Base-by-base conservation (phyloP, 2,888 invertebrate genomes). In the Drosophila phalerata region DNA sequence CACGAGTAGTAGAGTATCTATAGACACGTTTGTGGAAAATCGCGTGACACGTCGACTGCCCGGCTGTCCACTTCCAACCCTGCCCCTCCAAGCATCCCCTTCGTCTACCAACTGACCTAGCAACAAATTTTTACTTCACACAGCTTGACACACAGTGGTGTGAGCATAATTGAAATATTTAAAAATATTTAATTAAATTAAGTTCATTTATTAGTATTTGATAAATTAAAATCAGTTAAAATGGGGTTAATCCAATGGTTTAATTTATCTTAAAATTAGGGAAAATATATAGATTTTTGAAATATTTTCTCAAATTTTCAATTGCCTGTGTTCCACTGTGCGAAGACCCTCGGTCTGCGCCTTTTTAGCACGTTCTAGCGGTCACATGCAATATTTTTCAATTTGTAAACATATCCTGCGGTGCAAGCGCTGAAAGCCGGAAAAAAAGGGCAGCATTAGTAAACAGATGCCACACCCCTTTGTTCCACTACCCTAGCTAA, bases 331-430 rank as follows among this genome's bases (percentile, higher is more conserved):
- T 4, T 13, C 47, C 86, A 84, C 75, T 68, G 78, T 84, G 61
- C 68, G 22, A 8, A 6, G 9, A 37, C 48, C 42, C 48, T 43
- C 62, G 42, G 62, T 25, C 65, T 60, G 57, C 66, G 45, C 66
- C 57, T 70, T 68, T 69, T 70, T 66, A 70, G 76, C 82, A 87
- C 85, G 87, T 78, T 68, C 78, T 64, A 61, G 55, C 67, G 74
- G 86, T 85, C 78, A 82, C 85, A 63, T 69, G 85, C 87, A 78
- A 88, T 88, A 85, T 88, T 85, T 85, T 88, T 88, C 85, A 85
- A 88, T 85, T 88, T 88, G 85, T 83, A 88, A 88, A 85, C 88
- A 83, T 85, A 85, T 85, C 88, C 85, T 83, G 81, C 81, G 86
- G 83, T 85, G 88, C 65, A 77, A 81, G 67, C 71, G 73, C 43